Percentiles rank a stretch among this genome's conserved stretches.
Conservation (phyloP, 1,140 invertebrate species). For the Hyles euphorbiae region DNA sequence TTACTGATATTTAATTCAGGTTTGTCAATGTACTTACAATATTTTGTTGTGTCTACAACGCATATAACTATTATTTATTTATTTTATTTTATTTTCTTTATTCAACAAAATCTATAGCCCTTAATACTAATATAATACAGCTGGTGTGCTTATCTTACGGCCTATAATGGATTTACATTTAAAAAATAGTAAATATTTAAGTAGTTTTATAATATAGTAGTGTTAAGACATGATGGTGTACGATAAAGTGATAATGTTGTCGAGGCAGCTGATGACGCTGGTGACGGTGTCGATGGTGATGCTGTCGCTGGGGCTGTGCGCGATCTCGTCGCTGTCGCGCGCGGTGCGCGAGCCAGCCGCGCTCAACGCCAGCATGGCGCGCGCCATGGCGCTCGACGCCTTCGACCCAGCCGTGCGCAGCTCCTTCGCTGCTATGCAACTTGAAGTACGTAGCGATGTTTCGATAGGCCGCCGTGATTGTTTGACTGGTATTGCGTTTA, state of each 20-base stretch:
- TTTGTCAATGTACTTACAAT: too few relatives aligned
- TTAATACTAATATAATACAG: too few relatives aligned
- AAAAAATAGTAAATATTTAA: too few relatives aligned
- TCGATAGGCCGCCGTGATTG: background rate
- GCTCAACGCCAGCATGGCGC: slow-evolving; percentile 52
- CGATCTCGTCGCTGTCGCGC: slow-evolving; percentile 39
- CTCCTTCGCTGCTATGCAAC: slow-evolving; percentile 57
- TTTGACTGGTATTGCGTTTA: background rate
- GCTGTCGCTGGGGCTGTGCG: slow-evolving; percentile 43
- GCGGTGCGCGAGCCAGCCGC: slow-evolving; percentile 39
- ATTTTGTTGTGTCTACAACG: too few relatives aligned
- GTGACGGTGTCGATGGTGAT: slow-evolving; percentile 45
- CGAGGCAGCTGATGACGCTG: slow-evolving; percentile 41
- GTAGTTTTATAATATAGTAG: too few relatives aligned
- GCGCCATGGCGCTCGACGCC: slow-evolving; percentile 28
- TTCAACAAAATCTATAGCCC: too few relatives aligned
- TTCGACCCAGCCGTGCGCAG: slow-evolving; percentile 46
- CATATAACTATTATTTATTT: too few relatives aligned
- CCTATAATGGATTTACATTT: too few relatives aligned
- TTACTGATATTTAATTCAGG: too few relatives aligned
- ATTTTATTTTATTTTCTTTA: too few relatives aligned
- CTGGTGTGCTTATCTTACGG: too few relatives aligned
- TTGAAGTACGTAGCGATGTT: slow-evolving; percentile 35
- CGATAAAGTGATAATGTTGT: background rate
- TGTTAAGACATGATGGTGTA: too few relatives aligned